Base-by-base conservation (phyloP, 2,888 invertebrate genomes). In the Aromia moschata region DNA sequence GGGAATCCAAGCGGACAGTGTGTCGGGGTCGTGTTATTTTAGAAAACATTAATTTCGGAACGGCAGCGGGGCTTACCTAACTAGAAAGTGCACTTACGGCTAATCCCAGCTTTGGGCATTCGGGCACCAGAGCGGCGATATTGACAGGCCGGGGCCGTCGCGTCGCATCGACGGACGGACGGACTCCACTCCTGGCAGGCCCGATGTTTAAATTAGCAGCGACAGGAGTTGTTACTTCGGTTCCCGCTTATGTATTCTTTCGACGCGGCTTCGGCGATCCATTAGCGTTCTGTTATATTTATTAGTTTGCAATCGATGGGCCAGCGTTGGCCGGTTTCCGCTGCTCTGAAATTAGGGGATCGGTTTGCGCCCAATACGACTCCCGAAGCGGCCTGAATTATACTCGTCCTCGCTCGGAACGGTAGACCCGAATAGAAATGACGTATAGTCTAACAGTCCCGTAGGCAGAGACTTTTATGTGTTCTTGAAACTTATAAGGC, bases 201-300 rank as follows among this genome's bases (percentile, higher is more conserved):
- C 41, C 31, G 40, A 69, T 70, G 70, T 71, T 70, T 69, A 71
- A 71, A 72, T 71, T 69, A 72, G 65, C 67, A 70, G 65, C 65
- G 61, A 71, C 71, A 71, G 68, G 67, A 67, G 65, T 67, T 64
- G 64, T 55, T 65, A 69, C 68, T 70, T 54, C 37, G 16, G 41
- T 41, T 52, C 31, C 14, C 52, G 37, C 40, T 52, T 52, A 40
- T 9, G 31, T 52, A 52, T 52, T 52, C 52, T 41, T 33, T 41
- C 52, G 7, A 10, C 30, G 31, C 41, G 16, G n/a, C n/a, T n/a
- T 31, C 41, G 20, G n/a, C 25, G 38, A 15, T 41, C 31, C 38
- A 30, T 37, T 15, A 25, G 15, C 25, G 49, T 2, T 9, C 12
- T 47, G 18, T 12, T n/a, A 47, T 47, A 49, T 49, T 49, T 49